phyloP scores from a whole-genome alignment of 2,797 vertebrate species.

The Molossus molossus region DNA sequence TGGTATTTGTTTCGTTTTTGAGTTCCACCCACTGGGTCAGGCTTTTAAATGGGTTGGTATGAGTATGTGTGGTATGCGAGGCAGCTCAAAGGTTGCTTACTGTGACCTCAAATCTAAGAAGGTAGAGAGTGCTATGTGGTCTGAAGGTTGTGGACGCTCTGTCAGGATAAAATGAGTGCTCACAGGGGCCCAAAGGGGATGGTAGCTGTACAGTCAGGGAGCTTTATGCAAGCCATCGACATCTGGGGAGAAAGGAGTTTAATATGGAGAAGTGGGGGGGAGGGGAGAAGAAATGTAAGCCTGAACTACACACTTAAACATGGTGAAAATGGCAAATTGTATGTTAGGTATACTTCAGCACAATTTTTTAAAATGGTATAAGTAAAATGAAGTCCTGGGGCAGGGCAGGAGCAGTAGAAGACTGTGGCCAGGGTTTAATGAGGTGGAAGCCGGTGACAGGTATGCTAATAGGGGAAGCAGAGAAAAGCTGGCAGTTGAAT shows the following conservation, averaged over 20 bases:
- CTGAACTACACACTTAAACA: not conserved
- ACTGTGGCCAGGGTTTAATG: not conserved
- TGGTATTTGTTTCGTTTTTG: not conserved
- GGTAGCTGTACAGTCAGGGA: not conserved
- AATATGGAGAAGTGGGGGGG: not conserved
- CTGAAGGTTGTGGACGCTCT: not conserved
- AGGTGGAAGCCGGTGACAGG: not conserved
- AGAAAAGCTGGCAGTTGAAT: conserved; percentile 9
- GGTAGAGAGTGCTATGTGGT: not conserved
- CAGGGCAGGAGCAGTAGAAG: not conserved
- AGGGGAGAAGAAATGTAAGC: not conserved
- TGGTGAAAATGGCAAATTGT: not conserved
- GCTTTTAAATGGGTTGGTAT: not conserved
- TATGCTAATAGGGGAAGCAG: not conserved
- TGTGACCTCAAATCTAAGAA: not conserved
- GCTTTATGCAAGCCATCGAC: not conserved
- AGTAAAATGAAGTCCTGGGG: not conserved
- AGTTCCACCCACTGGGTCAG: not conserved
- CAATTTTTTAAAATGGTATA: not conserved
- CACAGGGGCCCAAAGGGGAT: not conserved
- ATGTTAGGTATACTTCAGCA: not conserved
- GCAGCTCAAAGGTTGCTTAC: not conserved
- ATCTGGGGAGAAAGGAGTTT: not conserved
- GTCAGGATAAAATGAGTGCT: not conserved
- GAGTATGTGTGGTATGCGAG: not conserved